Conservation (phyloP, 2,888 invertebrate genomes). For the Azorinus chamasolen region DNA sequence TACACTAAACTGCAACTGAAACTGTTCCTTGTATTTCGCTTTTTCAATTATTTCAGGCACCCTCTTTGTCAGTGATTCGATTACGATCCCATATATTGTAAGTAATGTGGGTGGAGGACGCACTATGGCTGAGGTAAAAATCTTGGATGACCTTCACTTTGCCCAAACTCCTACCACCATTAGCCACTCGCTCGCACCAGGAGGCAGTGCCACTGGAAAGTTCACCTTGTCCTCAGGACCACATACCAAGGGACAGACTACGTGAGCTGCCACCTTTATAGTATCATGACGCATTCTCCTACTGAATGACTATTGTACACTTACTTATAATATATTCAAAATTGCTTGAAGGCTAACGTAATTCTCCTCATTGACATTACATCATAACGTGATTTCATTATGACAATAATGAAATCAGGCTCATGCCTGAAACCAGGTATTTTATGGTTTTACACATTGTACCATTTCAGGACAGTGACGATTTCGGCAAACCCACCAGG, state of each 20-base stretch:
- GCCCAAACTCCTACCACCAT: constrained; percentile 29
- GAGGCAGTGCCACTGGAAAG: constrained; percentile 15
- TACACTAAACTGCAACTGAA: too few relatives aligned
- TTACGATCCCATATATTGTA: constrained; percentile 48
- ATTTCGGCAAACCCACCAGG: constrained; percentile 48
- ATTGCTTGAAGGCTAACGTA: too few relatives aligned
- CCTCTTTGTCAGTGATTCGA: constrained; percentile 30
- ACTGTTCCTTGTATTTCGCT: too few relatives aligned
- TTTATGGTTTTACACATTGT: too few relatives aligned
- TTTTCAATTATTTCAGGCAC: too few relatives aligned
- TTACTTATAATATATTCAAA: too few relatives aligned
- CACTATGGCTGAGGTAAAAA: constrained; percentile 28
- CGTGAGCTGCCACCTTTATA: constrained; percentile 38
- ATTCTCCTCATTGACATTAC: too few relatives aligned
- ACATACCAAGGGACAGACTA: constrained; percentile 40
- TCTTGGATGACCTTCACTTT: constrained; percentile 48
- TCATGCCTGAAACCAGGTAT: too few relatives aligned
- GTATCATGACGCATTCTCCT: too few relatives aligned
- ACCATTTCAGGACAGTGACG: constrained; percentile 53
- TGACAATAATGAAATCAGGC: too few relatives aligned
- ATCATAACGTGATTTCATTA: too few relatives aligned
- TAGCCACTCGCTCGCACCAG: constrained; percentile 1
- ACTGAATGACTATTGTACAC: too few relatives aligned
- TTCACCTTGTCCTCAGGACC: constrained; percentile 45
- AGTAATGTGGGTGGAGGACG: constrained; percentile 37